These are phyloP conservation scores for Orcinus orca DNA, from an alignment of 2,113 vertebrate species.

Conservation along the genomic window DNA sequence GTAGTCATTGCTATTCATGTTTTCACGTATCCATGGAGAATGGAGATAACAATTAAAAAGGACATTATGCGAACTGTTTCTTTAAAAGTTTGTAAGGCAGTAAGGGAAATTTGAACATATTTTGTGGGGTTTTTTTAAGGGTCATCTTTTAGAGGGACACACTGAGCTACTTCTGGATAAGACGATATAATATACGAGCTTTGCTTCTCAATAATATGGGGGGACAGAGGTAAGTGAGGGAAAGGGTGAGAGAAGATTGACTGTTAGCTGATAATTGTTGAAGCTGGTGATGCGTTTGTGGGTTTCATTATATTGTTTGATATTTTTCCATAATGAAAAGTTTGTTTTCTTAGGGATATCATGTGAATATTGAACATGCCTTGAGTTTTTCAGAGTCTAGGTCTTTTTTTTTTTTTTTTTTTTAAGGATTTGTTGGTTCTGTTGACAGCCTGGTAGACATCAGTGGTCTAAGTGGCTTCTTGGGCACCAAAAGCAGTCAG, in stretches of 20 bases:
- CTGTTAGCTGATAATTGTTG: neutral
- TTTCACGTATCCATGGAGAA: constrained; percentile 27
- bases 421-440: neutral
- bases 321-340: neutral
- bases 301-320: neutral
- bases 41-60: neutral
- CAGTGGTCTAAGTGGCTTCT: neutral
- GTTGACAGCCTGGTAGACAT: neutral
- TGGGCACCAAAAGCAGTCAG: neutral
- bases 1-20: neutral
- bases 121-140: neutral
- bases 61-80: neutral
- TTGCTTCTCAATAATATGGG: neutral
- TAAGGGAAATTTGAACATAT: neutral
- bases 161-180: neutral
- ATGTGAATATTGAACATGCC: neutral
- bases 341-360: neutral
- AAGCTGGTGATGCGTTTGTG: too few species aligned
- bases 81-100: neutral
- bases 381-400: neutral
- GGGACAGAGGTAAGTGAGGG: neutral
- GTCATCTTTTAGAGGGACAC: neutral
- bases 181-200: neutral
- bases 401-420: too few species aligned
- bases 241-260: neutral